Conservation (phyloP, 2,797 vertebrate genomes). For the Etheostoma nigrum region DNA sequence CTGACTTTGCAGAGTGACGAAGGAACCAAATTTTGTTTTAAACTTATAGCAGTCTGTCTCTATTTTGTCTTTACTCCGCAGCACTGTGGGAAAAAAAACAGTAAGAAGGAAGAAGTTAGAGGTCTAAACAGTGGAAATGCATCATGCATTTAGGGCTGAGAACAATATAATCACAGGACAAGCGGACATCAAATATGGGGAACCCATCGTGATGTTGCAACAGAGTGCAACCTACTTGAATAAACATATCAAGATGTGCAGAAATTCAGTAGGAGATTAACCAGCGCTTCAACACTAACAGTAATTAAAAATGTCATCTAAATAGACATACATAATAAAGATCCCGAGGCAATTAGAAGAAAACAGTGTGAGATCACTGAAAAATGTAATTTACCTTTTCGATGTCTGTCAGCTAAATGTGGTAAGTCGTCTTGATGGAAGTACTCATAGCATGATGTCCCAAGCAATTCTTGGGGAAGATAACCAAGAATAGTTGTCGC, state of each 20-base stretch:
- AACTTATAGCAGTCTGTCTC: conserved; percentile 95
- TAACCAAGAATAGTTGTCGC: conserved; percentile 95
- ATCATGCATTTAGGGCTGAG: neutral
- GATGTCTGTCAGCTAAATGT: conserved; percentile 92
- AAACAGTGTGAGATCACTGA: neutral
- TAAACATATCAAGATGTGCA: neutral
- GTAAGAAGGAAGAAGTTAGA: conserved; percentile 4
- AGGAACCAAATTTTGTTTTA: conserved; percentile 94
- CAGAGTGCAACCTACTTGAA: neutral
- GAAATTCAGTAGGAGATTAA: neutral
- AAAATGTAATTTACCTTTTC: conserved; percentile 86
- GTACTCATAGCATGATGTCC: conserved; percentile 97
- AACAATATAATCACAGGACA: neutral
- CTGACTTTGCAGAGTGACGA: conserved; percentile 93
- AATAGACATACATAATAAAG: neutral
- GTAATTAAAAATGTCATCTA: neutral
- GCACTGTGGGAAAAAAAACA: conserved; percentile 81
- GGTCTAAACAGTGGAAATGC: neutral
- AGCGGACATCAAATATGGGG: neutral
- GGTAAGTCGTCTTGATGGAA: conserved; percentile 95
- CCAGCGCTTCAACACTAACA: neutral
- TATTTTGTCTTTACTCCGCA: conserved; percentile 96
- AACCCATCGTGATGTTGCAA: neutral
- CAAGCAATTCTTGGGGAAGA: conserved; percentile 95
- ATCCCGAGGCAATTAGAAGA: neutral